Evolutionary conservation across 2,797 vertebrate genomes (phyloP).

Genomic region (Lophura swinhoii): DNA sequence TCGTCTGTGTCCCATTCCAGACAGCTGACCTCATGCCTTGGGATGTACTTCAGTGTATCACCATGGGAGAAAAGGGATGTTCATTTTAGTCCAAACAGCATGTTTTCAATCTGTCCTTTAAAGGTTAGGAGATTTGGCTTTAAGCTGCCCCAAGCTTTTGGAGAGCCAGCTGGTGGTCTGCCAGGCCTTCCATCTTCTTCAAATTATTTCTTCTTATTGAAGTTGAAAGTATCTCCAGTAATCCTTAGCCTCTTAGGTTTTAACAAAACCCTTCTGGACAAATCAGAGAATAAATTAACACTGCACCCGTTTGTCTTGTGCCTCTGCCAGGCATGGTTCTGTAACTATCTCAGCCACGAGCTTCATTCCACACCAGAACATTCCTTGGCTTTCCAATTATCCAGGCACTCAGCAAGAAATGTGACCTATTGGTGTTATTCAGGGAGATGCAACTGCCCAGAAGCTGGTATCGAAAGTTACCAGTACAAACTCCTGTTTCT

Average conservation of each 20-base stretch:
- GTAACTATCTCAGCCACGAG: fast-evolving
- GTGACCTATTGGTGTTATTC: neutral
- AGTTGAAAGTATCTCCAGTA: neutral
- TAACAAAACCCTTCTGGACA: neutral
- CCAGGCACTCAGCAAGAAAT: neutral
- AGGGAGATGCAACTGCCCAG: fast-evolving
- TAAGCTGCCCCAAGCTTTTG: neutral
- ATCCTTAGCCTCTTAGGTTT: neutral
- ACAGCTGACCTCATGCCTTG: fast-evolving
- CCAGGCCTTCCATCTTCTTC: neutral
- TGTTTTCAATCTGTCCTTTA: neutral
- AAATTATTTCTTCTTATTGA: neutral
- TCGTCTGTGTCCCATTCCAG: neutral
- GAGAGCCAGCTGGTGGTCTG: neutral
- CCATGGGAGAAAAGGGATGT: fast-evolving
- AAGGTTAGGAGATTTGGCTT: neutral
- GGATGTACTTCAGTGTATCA: neutral
- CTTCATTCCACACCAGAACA: neutral
- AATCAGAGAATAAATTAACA: neutral
- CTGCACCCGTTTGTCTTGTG: neutral
- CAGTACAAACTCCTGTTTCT: neutral
- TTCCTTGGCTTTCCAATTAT: neutral
- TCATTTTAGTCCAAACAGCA: neutral
- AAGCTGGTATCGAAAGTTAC: neutral
- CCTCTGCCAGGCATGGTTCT: neutral